Conservation (phyloP, 2,113 vertebrate species). For the Athene cunicularia region DNA sequence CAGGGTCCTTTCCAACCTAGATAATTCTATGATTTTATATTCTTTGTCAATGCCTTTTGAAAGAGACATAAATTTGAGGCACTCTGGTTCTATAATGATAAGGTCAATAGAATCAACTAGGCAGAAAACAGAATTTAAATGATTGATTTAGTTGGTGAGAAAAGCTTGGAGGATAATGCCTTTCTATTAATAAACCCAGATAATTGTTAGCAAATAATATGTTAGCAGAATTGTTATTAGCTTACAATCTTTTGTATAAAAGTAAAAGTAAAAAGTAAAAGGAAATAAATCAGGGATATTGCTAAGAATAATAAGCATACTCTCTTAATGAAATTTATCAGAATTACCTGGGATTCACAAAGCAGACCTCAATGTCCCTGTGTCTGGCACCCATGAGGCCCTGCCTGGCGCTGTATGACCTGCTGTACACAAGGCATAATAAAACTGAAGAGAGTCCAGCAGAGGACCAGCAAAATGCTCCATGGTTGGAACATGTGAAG, state of each 20-base stretch:
- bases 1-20: too few relatives aligned
- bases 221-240: background rate
- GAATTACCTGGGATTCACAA: background rate
- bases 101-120: background rate
- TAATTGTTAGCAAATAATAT: background rate
- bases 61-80: background rate
- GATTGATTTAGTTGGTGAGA: background rate
- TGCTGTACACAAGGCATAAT: accelerated
- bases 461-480: background rate
- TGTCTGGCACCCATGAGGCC: background rate
- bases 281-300: background rate
- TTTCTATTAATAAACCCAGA: background rate
- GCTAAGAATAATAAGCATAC: background rate
- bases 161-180: background rate
- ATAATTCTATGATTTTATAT: too few relatives aligned
- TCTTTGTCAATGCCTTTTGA: background rate
- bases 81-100: background rate
- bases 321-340: background rate
- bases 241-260: background rate
- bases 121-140: background rate
- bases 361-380: background rate
- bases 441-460: background rate
- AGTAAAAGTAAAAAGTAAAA: too few relatives aligned
- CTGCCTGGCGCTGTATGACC: background rate
- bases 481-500: background rate